Evolutionary conservation across 1,140 invertebrate genomes (phyloP), one percentile per base, ranked within the genome.

Genomic region (Rhopalosiphum padi): DNA sequence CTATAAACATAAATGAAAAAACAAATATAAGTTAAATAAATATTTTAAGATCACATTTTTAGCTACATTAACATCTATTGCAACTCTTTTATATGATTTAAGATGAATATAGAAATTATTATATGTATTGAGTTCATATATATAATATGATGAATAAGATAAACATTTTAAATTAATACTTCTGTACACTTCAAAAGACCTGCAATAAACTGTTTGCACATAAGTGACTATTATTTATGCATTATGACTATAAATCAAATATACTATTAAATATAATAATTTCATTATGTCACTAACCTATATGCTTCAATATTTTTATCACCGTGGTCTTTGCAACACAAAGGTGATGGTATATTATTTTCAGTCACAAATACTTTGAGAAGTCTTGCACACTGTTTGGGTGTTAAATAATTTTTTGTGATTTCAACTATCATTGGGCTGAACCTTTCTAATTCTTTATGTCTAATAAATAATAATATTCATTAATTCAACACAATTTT

Each of bases 281-380:
- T n/a, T 77, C 5, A n/a, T 35, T 11, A 68, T 68, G 60, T 35
- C 23, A 82, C 55, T 46, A 46, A 91, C 91, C 37, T 93, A 11
- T 86, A 53, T 37, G 77, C 35, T 41, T 41, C 30, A 55, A 93
- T 85, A 53, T 37, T 18, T 55, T 25, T 30, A 86, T 93, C 91
- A 22, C 77, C 91, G 55, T 93, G 91, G 1, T 22, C 18, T 86
- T 93, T 85, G 53, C 91, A 93, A 55, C 91, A 93, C 7, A 86
- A 51, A 86, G 53, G 21, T 53, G 23, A 30, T 53, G 51, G 37
- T 53, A 86, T 41, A 2, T 86, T 48, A n/a, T 83, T 30, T 37
- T 83, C 7, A 37, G 1, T 2, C n/a, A 21, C 22, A 55, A 85
- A 86, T 4, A 35, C 30, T 41, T 93, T 85, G 2, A 93, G 15